Conservation (phyloP, 2,797 vertebrate genomes). For the Otolemur crassicaudatus region DNA sequence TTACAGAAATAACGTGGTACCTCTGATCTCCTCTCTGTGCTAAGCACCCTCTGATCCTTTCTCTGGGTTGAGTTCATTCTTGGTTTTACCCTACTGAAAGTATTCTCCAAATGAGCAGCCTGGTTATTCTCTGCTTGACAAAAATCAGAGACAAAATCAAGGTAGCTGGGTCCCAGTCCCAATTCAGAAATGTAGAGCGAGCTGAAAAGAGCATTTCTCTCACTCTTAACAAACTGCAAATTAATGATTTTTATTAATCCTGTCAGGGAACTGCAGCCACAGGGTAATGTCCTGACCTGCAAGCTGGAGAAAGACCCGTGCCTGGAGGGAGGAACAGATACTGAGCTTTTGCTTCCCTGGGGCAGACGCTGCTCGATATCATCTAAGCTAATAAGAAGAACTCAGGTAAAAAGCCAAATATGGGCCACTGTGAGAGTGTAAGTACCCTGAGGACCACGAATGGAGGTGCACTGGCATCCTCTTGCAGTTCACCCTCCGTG, state of each 20-base stretch:
- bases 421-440: neutral
- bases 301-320: neutral
- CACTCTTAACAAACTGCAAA: neutral
- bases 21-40: no score
- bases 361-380: neutral
- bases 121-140: neutral
- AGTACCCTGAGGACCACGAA: neutral
- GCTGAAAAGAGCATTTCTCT: neutral
- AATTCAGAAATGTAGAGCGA: neutral
- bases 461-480: neutral
- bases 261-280: neutral
- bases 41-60: neutral
- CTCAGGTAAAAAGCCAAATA: neutral
- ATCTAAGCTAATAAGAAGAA: neutral
- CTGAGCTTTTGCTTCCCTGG: neutral
- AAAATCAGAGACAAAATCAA: neutral
- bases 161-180: neutral
- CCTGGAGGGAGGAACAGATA: neutral
- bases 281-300: neutral
- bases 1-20: neutral
- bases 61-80: neutral
- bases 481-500: neutral
- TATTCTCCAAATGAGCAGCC: neutral
- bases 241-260: neutral
- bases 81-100: neutral